Evolutionary conservation across 2,888 invertebrate genomes (phyloP).

Genomic region (Gari tellinella): DNA sequence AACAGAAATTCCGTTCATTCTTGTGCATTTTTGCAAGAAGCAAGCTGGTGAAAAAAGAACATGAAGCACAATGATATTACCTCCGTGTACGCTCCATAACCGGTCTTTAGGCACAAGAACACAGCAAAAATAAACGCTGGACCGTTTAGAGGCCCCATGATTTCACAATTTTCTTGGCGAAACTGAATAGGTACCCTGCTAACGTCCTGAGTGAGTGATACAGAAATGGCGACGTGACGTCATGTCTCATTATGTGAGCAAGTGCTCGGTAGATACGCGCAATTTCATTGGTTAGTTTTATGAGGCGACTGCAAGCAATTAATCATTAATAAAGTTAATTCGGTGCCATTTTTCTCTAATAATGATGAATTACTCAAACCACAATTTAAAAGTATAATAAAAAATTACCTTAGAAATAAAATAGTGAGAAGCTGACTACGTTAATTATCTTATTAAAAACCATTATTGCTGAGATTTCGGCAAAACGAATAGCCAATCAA

Average conservation of each 20-base stretch:
- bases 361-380: too few relatives aligned
- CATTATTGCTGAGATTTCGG: not conserved
- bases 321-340: not conserved
- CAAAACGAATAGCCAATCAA: conserved; percentile 27
- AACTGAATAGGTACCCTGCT: conserved; percentile 39
- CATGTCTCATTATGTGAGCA: conserved; percentile 62
- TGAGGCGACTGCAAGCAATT: not conserved
- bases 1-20: not conserved
- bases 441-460: too few relatives aligned
- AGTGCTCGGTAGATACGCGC: conserved; percentile 23
- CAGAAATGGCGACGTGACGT: conserved; percentile 67
- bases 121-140: conserved; percentile 61
- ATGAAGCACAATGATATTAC: conserved; percentile 50
- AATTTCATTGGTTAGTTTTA: conserved; percentile 43
- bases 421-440: too few relatives aligned
- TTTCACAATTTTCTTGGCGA: conserved; percentile 30
- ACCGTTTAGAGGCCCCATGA: conserved; percentile 66
- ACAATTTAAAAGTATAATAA: too few relatives aligned
- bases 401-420: too few relatives aligned
- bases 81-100: conserved; percentile 72
- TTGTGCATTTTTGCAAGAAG: not conserved
- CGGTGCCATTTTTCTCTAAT: too few relatives aligned
- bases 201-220: conserved; percentile 38
- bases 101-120: conserved; percentile 61
- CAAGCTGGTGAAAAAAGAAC: conserved; percentile 2